Evolutionary conservation across 2,797 vertebrate species (phyloP).

Genomic region (Rhodeus uyekii): DNA sequence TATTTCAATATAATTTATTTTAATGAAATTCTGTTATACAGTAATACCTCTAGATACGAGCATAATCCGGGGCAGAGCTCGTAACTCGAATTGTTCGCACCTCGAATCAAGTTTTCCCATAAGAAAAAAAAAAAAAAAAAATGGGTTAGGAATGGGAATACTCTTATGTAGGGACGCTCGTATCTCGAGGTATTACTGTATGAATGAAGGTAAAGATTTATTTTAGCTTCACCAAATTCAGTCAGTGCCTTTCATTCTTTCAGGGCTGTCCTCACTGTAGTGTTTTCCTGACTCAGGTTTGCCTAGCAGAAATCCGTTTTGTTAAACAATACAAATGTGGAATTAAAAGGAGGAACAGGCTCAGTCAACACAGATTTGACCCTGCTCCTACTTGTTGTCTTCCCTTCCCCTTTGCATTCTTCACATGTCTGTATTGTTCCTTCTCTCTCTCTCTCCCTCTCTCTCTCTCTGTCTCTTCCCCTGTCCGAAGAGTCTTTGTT

Average conservation of each 20-base stretch:
- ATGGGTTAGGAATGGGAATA: too few species aligned
- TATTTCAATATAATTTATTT: neutral
- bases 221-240: neutral
- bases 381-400: neutral
- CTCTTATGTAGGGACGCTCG: too few species aligned
- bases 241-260: neutral
- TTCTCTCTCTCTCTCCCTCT: neutral
- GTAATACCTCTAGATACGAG: too few species aligned
- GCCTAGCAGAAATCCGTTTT: neutral
- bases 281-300: neutral
- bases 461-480: neutral
- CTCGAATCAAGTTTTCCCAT: too few species aligned
- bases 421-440: neutral
- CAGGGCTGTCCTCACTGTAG: neutral
- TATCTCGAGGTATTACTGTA: too few species aligned
- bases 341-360: neutral
- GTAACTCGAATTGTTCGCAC: too few species aligned
- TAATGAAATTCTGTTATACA: neutral
- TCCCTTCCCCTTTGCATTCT: conserved; percentile 3
- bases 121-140: too few species aligned
- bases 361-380: neutral
- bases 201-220: neutral
- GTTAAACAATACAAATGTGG: neutral
- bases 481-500: conserved; percentile 35
- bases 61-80: too few species aligned